phyloP scores from a whole-genome alignment of 2,113 vertebrate genomes.

The Oxygymnocypris stewartii region DNA sequence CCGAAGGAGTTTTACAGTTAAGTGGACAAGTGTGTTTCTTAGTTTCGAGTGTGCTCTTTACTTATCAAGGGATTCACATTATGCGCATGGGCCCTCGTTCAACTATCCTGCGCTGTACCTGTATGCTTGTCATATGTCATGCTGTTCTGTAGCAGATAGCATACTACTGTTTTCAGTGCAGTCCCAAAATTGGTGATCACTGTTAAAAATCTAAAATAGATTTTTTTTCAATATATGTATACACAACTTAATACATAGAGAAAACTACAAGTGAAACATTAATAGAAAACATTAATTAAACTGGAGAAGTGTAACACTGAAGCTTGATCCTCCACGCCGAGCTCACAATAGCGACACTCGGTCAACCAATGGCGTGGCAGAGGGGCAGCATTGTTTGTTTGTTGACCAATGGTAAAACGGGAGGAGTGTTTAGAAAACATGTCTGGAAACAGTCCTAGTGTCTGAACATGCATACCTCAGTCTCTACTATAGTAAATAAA shows the following conservation, averaged over 20 bases:
- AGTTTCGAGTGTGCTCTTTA: slow-evolving; percentile 56
- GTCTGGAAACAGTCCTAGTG: background rate
- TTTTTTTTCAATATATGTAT: background rate
- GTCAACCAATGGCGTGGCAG: background rate
- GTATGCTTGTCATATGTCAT: slow-evolving; percentile 10
- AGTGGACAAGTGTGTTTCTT: slow-evolving; percentile 66
- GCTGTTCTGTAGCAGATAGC: background rate
- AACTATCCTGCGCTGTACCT: slow-evolving; percentile 18
- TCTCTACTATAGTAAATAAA: background rate
- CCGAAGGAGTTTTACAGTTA: slow-evolving; percentile 77
- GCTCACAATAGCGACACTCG: too few species aligned
- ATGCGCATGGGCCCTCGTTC: background rate
- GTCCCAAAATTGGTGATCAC: background rate
- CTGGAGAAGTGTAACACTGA: background rate
- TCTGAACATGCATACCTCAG: background rate
- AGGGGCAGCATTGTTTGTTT: background rate
- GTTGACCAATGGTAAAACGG: background rate
- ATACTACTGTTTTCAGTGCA: background rate
- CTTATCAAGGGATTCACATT: slow-evolving; percentile 46
- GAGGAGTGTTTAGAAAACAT: background rate
- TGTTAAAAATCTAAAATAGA: background rate
- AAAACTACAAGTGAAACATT: background rate
- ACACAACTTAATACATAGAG: background rate
- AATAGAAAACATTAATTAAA: background rate
- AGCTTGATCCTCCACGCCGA: too few species aligned